Evolutionary conservation across 53 echinoderm and acorn worm genomes (phyloP), one percentile per base, ranked within the genome.

Genomic region (Astropecten irregularis): DNA sequence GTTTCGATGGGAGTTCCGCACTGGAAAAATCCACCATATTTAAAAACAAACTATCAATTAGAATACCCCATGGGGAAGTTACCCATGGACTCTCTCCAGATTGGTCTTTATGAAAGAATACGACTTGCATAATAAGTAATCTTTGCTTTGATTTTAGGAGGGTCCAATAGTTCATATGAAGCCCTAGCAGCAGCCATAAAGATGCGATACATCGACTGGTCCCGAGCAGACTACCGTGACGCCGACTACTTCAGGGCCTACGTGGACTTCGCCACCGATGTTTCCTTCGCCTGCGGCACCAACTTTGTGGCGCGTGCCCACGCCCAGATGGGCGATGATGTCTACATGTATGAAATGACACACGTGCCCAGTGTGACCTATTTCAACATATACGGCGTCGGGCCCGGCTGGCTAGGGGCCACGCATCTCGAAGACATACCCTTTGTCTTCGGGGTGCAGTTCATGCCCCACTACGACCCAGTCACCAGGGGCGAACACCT

Each of bases 351-450:
- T 40, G 60, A 85, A 53, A 85, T 85, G 85, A 85, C 85, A 6
- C 85, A 72, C 51, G 71, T 58, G 7, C 64, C 85, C 1, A 72
- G 57, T 3, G 49, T 73, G 57, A 72, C 85, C 4, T 30, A n/a
- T 30, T 31, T 11, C 15, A 62, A 42, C 3, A 27, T 19, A 5
- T 34, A 22, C 10, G 40, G 15, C 0, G 15, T 23, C 14, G 82
- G 90, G 1, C 90, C 90, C 0, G 64, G 54, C 34, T 93, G 94
- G 94, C 50, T 90, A 4, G 88, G 88, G 9, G 88, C 85, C 21
- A 69, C 82, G 9, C 94, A 93, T 71, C 86, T 59, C 15, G 94
- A 93, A 48, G 90, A 93, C 18, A 19, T 93, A 9, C 85, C 49
- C 9, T 93, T 81, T 53, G 88, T 91, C 31, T 93, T 93, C 40